phyloP scores from a whole-genome alignment of 2,888 invertebrate genomes.

The Bruchidius siliquastri region DNA sequence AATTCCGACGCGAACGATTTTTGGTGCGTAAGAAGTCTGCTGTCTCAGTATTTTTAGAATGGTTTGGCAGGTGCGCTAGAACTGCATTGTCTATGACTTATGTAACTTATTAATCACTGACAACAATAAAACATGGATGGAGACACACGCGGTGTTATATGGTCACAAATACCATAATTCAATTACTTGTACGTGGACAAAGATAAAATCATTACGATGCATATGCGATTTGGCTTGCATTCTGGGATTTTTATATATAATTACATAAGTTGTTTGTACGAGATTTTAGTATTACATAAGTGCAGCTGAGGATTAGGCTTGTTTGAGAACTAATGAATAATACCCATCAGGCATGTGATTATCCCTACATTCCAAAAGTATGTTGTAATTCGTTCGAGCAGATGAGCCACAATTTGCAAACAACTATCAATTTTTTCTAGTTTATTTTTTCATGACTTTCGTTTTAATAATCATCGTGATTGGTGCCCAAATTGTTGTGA shows the following conservation, averaged over 20 bases:
- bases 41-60: background rate
- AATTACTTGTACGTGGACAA: background rate
- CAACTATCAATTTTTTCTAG: too few relatives aligned
- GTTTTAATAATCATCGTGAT: too few relatives aligned
- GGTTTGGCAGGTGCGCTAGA: background rate
- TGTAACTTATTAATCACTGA: background rate
- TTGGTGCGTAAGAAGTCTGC: background rate
- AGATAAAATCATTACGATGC: background rate
- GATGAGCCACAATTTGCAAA: too few relatives aligned
- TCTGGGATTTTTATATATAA: background rate
- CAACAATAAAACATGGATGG: background rate
- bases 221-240: background rate
- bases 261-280: background rate
- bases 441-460: too few relatives aligned
- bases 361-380: too few relatives aligned
- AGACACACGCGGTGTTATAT: background rate
- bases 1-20: background rate
- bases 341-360: too few relatives aligned
- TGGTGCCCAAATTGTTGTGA: too few relatives aligned
- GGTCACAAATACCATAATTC: background rate
- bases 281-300: background rate
- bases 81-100: background rate
- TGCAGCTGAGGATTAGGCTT: too few relatives aligned
- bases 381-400: too few relatives aligned
- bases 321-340: too few relatives aligned